These are phyloP conservation scores for Masticophis lateralis DNA, from an alignment of 2,797 vertebrate species.

Conservation along the genomic window DNA sequence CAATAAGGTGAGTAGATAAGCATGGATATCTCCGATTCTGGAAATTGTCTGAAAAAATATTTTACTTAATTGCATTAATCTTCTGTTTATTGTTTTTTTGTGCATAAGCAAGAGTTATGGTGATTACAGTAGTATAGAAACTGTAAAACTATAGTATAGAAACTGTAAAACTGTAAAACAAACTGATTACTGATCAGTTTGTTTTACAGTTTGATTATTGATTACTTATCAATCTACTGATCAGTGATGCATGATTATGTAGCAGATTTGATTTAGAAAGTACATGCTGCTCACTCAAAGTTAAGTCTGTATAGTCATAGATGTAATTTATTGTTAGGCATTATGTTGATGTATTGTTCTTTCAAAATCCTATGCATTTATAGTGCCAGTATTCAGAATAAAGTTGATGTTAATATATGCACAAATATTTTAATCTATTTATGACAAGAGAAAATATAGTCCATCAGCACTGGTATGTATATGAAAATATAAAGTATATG, in stretches of 20 bases:
- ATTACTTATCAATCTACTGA: neutral
- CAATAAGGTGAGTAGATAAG: neutral
- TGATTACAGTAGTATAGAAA: neutral
- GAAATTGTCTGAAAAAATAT: neutral
- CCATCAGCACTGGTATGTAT: neutral
- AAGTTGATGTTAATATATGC: neutral
- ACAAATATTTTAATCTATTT: neutral
- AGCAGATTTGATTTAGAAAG: neutral
- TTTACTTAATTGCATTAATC: neutral
- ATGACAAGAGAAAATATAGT: neutral
- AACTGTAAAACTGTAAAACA: neutral
- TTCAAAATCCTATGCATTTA: neutral
- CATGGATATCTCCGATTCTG: neutral
- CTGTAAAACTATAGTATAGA: neutral
- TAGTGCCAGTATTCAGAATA: neutral
- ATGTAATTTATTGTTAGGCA: neutral
- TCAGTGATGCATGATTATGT: neutral
- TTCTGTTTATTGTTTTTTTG: neutral
- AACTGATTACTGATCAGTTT: neutral
- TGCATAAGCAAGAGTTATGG: neutral
- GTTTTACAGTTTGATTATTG: neutral
- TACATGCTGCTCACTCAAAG: neutral
- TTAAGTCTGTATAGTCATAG: neutral
- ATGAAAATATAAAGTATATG: neutral
- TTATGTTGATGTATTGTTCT: neutral